Evolutionary conservation across 2,888 invertebrate genomes (phyloP), one percentile per base, ranked within the genome.

Genomic region (Agonum fuliginosum): DNA sequence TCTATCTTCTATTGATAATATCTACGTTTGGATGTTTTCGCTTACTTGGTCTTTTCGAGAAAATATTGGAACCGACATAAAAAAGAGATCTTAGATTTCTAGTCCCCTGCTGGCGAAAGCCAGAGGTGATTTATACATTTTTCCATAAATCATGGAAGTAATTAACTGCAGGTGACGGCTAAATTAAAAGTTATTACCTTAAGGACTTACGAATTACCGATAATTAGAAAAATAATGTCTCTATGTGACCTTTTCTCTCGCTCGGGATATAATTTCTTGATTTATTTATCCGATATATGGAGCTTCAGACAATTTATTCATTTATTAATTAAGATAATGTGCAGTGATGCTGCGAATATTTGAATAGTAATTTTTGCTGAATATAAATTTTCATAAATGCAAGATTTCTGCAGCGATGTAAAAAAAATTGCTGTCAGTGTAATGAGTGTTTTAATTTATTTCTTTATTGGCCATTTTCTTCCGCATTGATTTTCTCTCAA

Each of bases 151-250:
- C 62, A 62, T 62, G 10, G 14, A 17, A 19, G 62, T 62, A 62
- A 62, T 62, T 62, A 62, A 62, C 30, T 62, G 30, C 5, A 14
- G 34, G 20, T 34, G 62, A 62, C 30, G 30, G 12, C 62, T 34
- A 34, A 34, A 62, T 62, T 62, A 62, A 62, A 27, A 62, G 34
- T 62, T 62, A 62, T 62, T 62, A 62, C 19, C 62, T 34, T 30
- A 34, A 62, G 34, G 37, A 62, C 14, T 27, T 62, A 20, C 20
- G 34, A 62, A 62, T 34, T 62, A 62, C 24, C 54, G 54, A 54
- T 54, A 54, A 54, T 54, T 54, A 54, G 54, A 54, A 54, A 54
- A 54, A 54, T 24, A 4, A 54, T 54, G 54, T 54, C 0, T 17
- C 48, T 10, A 4, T 8, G 17, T 24, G 54, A 54, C 24, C 22